These are phyloP conservation scores for Cephus spinipes DNA, from an alignment of 2,888 invertebrate species.

Conservation along the genomic window DNA sequence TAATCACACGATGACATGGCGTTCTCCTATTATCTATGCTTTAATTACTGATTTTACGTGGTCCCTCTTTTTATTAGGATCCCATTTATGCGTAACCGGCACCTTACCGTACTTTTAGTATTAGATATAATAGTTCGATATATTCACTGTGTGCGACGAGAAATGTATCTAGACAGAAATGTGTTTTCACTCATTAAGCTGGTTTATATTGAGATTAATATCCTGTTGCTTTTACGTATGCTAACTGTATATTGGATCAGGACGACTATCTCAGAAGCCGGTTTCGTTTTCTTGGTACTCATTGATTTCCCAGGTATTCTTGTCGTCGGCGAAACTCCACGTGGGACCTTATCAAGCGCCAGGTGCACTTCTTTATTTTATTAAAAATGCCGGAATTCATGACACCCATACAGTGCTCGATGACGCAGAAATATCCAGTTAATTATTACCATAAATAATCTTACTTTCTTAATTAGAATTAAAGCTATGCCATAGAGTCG, in stretches of 20 bases:
- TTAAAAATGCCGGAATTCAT: not conserved
- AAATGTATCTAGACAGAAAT: not conserved
- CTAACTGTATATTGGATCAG: not conserved
- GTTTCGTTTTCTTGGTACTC: not conserved
- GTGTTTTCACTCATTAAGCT: not conserved
- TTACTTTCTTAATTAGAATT: not conserved
- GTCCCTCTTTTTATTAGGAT: not conserved
- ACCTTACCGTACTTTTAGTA: not conserved
- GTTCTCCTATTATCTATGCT: not conserved
- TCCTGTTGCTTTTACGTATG: not conserved
- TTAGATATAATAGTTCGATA: not conserved
- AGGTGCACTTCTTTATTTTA: not conserved
- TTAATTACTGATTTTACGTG: constrained; percentile 5
- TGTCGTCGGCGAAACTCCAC: not conserved
- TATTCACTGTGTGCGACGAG: not conserved
- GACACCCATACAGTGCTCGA: not conserved
- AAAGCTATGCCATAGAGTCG: not conserved
- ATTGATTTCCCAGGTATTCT: not conserved
- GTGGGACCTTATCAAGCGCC: not conserved
- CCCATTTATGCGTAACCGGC: not conserved
- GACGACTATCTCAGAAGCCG: not conserved
- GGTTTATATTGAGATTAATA: not conserved
- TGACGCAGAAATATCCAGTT: not conserved
- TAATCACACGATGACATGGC: not conserved
- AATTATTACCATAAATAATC: not conserved